phyloP scores from a whole-genome alignment of 2,888 invertebrate species.

The Holacanthella duospinosa region DNA sequence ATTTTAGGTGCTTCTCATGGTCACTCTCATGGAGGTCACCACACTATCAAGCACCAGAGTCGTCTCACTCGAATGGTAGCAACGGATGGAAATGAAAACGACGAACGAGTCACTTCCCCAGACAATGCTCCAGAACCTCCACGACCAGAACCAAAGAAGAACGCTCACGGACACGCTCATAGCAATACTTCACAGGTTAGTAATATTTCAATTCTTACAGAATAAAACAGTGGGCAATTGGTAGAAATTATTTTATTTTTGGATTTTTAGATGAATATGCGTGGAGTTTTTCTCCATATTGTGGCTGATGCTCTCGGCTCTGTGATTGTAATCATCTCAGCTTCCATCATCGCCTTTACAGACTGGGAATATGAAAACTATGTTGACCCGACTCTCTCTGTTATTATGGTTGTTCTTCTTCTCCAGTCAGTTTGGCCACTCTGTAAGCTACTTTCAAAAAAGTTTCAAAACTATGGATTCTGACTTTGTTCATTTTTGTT shows the following conservation, averaged over 20 bases:
- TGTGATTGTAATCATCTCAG: slow-evolving; percentile 79
- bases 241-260: not conserved
- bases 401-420: slow-evolving; percentile 76
- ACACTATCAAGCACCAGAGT: slow-evolving; percentile 35
- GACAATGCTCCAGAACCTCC: slow-evolving; percentile 43
- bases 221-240: too few species aligned
- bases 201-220: not conserved
- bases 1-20: slow-evolving; percentile 52
- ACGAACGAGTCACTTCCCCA: slow-evolving; percentile 51
- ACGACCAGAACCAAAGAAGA: slow-evolving; percentile 14
- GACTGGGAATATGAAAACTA: slow-evolving; percentile 59
- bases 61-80: slow-evolving; percentile 45
- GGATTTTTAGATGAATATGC: slow-evolving; percentile 96
- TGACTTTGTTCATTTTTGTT: not conserved
- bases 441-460: too few species aligned
- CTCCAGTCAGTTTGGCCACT: slow-evolving; percentile 83
- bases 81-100: slow-evolving; percentile 61
- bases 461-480: slow-evolving; percentile 1
- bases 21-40: slow-evolving; percentile 44
- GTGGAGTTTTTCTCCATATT: slow-evolving; percentile 98
- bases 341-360: slow-evolving; percentile 60
- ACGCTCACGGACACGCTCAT: slow-evolving; percentile 41
- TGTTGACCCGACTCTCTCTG: slow-evolving; percentile 88
- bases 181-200: slow-evolving; percentile 26
- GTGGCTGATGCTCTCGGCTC: slow-evolving; percentile 94